Conservation (phyloP, 2,888 invertebrate genomes). For the Trilocha varians region DNA sequence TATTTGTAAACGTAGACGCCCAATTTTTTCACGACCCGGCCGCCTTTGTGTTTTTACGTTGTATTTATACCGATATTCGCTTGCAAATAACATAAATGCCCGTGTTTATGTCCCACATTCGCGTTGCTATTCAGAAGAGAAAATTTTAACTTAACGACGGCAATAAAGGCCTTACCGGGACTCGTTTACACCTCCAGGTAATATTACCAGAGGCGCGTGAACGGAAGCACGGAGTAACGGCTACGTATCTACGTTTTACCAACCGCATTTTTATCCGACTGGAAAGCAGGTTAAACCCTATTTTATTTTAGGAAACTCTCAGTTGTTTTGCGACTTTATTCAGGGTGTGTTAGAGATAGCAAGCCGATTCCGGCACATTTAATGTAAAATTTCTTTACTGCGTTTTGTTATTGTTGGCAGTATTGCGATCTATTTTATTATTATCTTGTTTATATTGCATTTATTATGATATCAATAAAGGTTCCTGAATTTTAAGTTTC, state of each 20-base stretch:
- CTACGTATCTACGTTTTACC: slow-evolving; percentile 31
- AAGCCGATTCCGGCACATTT: not conserved
- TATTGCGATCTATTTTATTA: too few relatives aligned
- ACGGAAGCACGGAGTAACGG: slow-evolving; percentile 41
- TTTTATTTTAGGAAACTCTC: slow-evolving; percentile 30
- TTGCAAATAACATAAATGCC: slow-evolving; percentile 49
- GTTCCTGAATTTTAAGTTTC: too few relatives aligned
- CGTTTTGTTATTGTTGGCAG: too few relatives aligned
- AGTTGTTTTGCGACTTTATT: slow-evolving; percentile 16
- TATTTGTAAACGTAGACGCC: slow-evolving; percentile 10
- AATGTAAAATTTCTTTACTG: too few relatives aligned
- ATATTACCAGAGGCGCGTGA: slow-evolving; percentile 44
- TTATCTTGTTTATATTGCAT: too few relatives aligned
- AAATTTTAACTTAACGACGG: slow-evolving; percentile 59
- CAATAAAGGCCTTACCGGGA: slow-evolving; percentile 47
- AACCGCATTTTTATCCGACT: slow-evolving; percentile 30
- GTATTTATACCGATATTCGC: slow-evolving; percentile 39
- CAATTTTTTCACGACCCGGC: slow-evolving; percentile 13
- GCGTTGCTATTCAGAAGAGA: slow-evolving; percentile 48
- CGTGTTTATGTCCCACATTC: slow-evolving; percentile 48
- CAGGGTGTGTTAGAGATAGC: slow-evolving; percentile 2
- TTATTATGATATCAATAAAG: too few relatives aligned
- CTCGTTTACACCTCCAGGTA: slow-evolving; percentile 53
- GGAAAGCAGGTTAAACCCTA: slow-evolving; percentile 22
- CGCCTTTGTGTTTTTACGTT: slow-evolving; percentile 16